Conservation (phyloP, 2,888 invertebrate species). For the Laothoe populi region DNA sequence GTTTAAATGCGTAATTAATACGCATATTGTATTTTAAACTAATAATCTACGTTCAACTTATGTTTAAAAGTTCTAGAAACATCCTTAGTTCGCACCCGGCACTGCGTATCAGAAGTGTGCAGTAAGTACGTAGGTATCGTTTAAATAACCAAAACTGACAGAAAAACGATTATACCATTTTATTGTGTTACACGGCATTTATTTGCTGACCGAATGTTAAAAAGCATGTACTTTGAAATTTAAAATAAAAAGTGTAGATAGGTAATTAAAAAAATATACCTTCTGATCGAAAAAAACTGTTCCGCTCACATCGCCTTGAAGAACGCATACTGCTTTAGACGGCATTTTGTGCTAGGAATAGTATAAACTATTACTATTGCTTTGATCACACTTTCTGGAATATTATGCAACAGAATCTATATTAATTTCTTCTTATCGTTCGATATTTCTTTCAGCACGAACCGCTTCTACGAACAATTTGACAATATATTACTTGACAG, state of each 20-base stretch:
- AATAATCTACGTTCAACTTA: not conserved
- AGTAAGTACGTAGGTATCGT: not conserved
- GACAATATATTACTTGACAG: no score
- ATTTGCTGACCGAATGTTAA: not conserved
- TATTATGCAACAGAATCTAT: slow-evolving; percentile 7
- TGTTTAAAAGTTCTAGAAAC: slow-evolving; percentile 32
- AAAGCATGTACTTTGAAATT: not conserved
- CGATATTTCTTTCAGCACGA: slow-evolving; percentile 2
- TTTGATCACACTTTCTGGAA: not conserved
- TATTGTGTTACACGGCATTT: not conserved
- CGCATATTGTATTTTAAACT: no score
- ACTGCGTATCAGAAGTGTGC: slow-evolving; percentile 7
- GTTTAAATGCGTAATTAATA: no score
- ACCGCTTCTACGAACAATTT: not conserved
- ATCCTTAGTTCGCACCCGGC: slow-evolving; percentile 31
- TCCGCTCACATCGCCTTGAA: slow-evolving; percentile 93
- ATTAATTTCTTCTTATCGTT: slow-evolving; percentile 4
- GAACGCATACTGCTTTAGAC: slow-evolving; percentile 93
- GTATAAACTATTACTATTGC: no score
- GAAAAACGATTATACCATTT: no score
- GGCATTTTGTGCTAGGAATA: slow-evolving; percentile 69
- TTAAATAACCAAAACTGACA: not conserved
- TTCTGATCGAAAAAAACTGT: slow-evolving; percentile 92
- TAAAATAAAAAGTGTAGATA: slow-evolving; percentile 22
- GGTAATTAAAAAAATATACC: slow-evolving; percentile 67